Base-by-base conservation (phyloP, 2,888 invertebrate species). In the Norana najaformis region DNA sequence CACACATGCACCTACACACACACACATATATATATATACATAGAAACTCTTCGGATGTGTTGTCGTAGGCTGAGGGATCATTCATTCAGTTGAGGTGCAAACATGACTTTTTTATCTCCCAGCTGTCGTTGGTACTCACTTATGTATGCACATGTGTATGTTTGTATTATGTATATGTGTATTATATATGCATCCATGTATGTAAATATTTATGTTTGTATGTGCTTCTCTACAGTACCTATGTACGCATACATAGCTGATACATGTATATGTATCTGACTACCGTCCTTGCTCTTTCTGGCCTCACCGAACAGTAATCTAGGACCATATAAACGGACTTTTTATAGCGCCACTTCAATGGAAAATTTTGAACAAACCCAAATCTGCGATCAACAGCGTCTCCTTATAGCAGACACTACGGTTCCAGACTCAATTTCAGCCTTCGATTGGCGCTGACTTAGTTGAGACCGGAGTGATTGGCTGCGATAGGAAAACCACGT, bases 381-480 rank as follows among this genome's bases (percentile, higher is more conserved):
- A n/a, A n/a, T n/a, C n/a, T n/a, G n/a, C n/a, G n/a, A n/a, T n/a
- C n/a, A 69, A 11, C 8, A 69, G n/a, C n/a, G 69, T 69, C 69
- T n/a, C 69, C 69, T 16, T 69, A n/a, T 69, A 11, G 30, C 69
- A 69, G 69, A 69, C 69, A 69, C 69, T n/a, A 69, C n/a, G 8
- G 69, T 2, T 2, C 69, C 69, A 69, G 69, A 69, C 69, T 69
- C 30, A 30, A 69, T 69, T 69, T 11, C 69, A 69, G 69, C n/a
- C 69, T n/a, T 69, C 69, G 69, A n/a, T 69, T n/a, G 69, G 69
- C 69, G 69, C 69, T 69, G 69, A n/a, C 69, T 69, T 69, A 30
- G 69, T 69, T 30, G 30, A n/a, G 69, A 69, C 4, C n/a, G 8
- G 69, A 69, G 69, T 69, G 69, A 69, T 69, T 69, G 69, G 69